Evolutionary conservation across 1,140 invertebrate species (phyloP).

Genomic region (Acyrthosiphon pisum): DNA sequence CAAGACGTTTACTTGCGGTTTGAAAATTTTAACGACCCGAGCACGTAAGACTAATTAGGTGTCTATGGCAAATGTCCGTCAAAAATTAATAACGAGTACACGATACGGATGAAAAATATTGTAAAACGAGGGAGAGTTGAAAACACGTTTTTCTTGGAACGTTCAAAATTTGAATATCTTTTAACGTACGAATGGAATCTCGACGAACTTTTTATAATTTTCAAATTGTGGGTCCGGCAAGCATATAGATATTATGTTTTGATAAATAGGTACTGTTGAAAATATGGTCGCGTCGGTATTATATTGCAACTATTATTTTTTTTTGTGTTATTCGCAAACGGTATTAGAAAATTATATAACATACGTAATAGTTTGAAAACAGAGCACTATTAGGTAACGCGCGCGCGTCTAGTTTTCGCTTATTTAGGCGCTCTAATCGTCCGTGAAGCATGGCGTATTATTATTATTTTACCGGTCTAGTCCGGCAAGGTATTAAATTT

Average conservation of each 20-base stretch:
- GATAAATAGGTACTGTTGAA: background rate
- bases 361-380: background rate
- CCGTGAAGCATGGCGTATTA: background rate
- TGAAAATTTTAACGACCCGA: background rate
- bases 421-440: background rate
- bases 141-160: background rate
- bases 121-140: background rate
- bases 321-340: background rate
- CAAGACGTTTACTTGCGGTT: background rate
- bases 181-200: background rate
- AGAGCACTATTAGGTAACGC: background rate
- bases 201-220: background rate
- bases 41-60: background rate
- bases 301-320: background rate
- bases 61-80: background rate
- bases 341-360: background rate
- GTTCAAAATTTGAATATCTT: background rate
- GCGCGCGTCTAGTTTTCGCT: background rate
- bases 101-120: background rate
- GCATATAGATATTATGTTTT: background rate
- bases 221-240: background rate
- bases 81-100: background rate
- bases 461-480: background rate
- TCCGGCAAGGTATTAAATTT: background rate
- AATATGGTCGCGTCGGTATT: background rate